Evolutionary conservation across 2,113 vertebrate species (phyloP).

Genomic region (Scomber scombrus): DNA sequence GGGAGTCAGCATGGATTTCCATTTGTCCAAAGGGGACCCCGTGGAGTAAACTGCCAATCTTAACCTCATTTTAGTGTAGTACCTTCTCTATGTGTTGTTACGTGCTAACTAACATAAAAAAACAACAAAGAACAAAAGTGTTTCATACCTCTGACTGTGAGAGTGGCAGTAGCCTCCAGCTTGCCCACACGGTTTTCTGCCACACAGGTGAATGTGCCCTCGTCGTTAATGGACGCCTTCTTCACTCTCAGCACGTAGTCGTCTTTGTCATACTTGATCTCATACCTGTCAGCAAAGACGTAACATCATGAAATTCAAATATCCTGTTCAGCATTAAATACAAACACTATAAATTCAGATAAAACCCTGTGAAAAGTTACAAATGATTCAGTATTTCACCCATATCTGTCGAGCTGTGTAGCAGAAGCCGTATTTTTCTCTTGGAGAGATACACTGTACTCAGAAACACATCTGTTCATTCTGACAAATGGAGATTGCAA

Average conservation of each 20-base stretch:
- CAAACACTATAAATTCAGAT: conserved; percentile 16
- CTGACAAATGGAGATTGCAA: conserved; percentile 68
- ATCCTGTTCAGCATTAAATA: conserved; percentile 8
- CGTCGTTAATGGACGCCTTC: conserved; percentile 90
- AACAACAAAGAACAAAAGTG: neutral
- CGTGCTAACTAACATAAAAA: neutral
- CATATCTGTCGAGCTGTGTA: conserved; percentile 1
- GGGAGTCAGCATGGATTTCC: conserved; percentile 38
- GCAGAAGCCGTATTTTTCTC: conserved; percentile 4
- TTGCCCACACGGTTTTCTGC: conserved; percentile 98
- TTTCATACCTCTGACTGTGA: conserved; percentile 94
- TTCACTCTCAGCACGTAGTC: conserved; percentile 96
- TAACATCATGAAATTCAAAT: conserved; percentile 10
- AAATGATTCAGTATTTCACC: neutral
- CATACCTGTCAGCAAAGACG: conserved; percentile 87
- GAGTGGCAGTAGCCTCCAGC: conserved; percentile 92
- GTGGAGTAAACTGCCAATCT: conserved; percentile 29
- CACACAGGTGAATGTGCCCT: conserved; percentile 93
- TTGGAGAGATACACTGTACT: conserved; percentile 25
- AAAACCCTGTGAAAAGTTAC: conserved; percentile 1
- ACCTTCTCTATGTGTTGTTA: conserved; percentile 22
- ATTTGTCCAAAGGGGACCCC: conserved; percentile 43
- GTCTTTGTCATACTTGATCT: conserved; percentile 97
- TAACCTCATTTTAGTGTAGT: conserved; percentile 15
- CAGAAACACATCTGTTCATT: conserved; percentile 28